Evolutionary conservation across 2,113 vertebrate species (phyloP), one percentile per base, ranked within the genome.

Genomic region (Hyperoodon ampullatus): DNA sequence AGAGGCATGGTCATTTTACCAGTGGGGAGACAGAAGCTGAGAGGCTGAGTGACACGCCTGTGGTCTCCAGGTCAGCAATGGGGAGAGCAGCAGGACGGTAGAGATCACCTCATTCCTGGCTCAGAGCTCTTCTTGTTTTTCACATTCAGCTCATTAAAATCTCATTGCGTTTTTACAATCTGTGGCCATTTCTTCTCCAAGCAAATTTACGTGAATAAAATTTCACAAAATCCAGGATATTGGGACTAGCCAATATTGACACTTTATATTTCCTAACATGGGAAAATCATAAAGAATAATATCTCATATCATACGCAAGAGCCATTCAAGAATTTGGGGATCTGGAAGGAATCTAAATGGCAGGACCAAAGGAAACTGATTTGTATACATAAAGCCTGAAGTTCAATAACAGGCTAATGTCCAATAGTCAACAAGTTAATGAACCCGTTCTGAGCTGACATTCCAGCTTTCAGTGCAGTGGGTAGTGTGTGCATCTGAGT

Each of bases 261-360:
- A 39, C 6, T 80, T 94, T 47, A 0, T 83, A 84, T 50, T 81
- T 93, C 33, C 23, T 75, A 71, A 60, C 1, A 35, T 9, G 33
- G n/a, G 90, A 8, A 77, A 63, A 92, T 81, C 47, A 65, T 47
- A 82, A 60, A 93, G 21, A 55, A 60, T 18, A 91, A 80, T 30
- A 58, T 35, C 33, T 96, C 30, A 5, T 80, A 60, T 96, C 28
- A 24, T 16, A 60, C 6, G 23, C 35, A 61, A 88, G 16, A 55
- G 8, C n/a, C 71, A 72, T 92, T 95, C 33, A 42, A 92, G 35
- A 95, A 65, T 88, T 47, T 39, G 66, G 44, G 42, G 83, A 90
- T 66, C 68, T 78, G 70, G 33, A 90, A 89, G 19, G 47, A 91
- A 71, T 77, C 33, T 92, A 88, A 88, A 75, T 24, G 72, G 28